phyloP scores from a whole-genome alignment of 2,888 invertebrate species.

The Strigamia crassipes region DNA sequence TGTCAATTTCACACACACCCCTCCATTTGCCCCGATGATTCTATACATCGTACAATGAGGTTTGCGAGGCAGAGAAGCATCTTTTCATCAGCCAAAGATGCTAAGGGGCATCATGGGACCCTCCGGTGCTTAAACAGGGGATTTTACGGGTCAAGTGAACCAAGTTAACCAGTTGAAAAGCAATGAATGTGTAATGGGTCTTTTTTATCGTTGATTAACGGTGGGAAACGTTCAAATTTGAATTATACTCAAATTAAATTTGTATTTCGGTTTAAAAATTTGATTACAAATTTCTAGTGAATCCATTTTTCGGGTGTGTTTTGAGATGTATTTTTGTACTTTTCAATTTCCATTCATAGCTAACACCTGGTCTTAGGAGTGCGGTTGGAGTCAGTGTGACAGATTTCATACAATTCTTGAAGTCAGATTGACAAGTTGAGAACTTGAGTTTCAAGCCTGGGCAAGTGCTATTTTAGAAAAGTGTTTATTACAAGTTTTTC shows the following conservation, averaged over 20 bases:
- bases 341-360: background rate
- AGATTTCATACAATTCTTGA: background rate
- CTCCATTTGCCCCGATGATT: constrained; percentile 25
- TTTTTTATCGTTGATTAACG: background rate
- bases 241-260: too few relatives aligned
- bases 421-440: background rate
- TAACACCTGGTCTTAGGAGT: background rate
- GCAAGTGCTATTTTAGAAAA: background rate
- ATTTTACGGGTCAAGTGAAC: constrained; percentile 23
- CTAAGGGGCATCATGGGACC: constrained; percentile 4
- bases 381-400: background rate
- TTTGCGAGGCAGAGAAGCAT: constrained; percentile 15
- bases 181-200: background rate
- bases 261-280: too few relatives aligned
- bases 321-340: background rate
- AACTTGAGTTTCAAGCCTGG: background rate
- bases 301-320: too few relatives aligned
- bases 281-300: too few relatives aligned
- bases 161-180: background rate
- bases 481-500: background rate
- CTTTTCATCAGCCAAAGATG: background rate
- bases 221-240: too few relatives aligned
- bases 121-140: background rate
- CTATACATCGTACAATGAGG: constrained; percentile 5
- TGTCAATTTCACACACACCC: constrained; percentile 40